Base-by-base conservation (phyloP, 1,140 invertebrate genomes). In the Melipona quadrifasciata region DNA sequence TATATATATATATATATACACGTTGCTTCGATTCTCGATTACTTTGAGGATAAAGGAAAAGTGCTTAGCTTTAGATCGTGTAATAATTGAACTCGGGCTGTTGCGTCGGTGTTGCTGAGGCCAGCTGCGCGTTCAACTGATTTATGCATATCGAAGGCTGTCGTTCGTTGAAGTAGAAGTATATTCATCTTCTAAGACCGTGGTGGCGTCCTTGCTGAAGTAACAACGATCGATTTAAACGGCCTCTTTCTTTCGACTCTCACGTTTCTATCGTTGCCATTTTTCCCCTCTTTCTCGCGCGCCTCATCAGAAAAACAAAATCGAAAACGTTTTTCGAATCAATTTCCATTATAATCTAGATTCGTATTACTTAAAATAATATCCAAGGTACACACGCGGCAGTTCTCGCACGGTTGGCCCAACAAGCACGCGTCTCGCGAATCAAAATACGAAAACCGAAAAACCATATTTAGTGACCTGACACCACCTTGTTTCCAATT, bases 401-500 rank as follows among this genome's bases (percentile, higher is more conserved):
- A 72, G 6, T 72, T 27, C 14, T 72, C 47, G 34, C 47, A 19
- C 47, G n/a, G 47, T 72, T 72, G 70, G 70, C 47, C 24, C 16
- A 72, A 27, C 70, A 72, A 47, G n/a, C 39, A 51, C 4, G 8
- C 16, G 47, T n/a, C n/a, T n/a, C 39, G 16, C 1, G 24, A 71
- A 71, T 71, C 21, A 47, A 71, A 71, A 17, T 24, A 71, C 16
- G 17, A 16, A 17, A n/a, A 27, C 14, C 73, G 74, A 79, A 72
- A 47, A 87, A 83, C 77, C 68, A 78, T 86, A 86, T 83, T 53
- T 71, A 86, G 79, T 87, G 80, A 87, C 68, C 85, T 86, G 74
- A 86, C 31, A 31, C 31, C 67, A 19, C 12, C 53, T 78, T 78
- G 77, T 72, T 72, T 51, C 17, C n/a, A 86, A 24, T 70, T n/a